Base-by-base conservation (phyloP, 2,113 vertebrate species). In the Parus major region DNA sequence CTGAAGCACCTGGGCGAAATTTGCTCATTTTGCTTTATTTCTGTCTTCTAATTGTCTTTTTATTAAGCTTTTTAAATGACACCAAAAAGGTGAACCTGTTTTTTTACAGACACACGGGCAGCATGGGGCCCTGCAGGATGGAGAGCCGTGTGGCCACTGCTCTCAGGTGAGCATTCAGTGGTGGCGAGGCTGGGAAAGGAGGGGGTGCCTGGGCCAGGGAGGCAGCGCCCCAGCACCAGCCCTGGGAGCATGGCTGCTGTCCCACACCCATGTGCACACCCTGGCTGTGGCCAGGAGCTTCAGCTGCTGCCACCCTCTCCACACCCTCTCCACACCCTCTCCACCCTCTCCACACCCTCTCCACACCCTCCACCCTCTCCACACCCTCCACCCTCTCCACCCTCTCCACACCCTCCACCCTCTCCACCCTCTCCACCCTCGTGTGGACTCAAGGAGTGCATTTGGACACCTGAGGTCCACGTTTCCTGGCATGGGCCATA, bases 91-190 rank as follows among this genome's bases (percentile, higher is more conserved):
- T 39, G 39, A 39, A 39, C 39, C 39, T 39, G 39, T 39, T 39
- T 39, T 39, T 39, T 39, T 8, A 39, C 11, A 39, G 39, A 39
- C 11, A 39, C 39, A 39, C 10, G 36, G 28, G 4, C 47, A 68
- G 61, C 2, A 0, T 23, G 46, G 36, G 35, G 46, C 39, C 24
- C 0, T 2, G 78, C 33, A 46, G 82, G 29, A 7, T 53, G 31
- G 29, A 79, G 31, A 19, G 8, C 0, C 0, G 16, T 27, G 0
- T 15, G 39, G 24, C 5, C 55, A 15, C 16, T 39, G 55, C 53
- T 10, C 10, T 5, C 35, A n/a, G 2, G 1, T 7, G 9, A 0
- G 0, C 15, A 1, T 7, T 35, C 0, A 0, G 16, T 18, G 66
- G 5, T 16, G 25, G 12, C 0, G 1, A 52, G 56, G 46, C 14